These are phyloP conservation scores for Buteo buteo DNA, from an alignment of 2,113 vertebrate genomes.

Conservation along the genomic window DNA sequence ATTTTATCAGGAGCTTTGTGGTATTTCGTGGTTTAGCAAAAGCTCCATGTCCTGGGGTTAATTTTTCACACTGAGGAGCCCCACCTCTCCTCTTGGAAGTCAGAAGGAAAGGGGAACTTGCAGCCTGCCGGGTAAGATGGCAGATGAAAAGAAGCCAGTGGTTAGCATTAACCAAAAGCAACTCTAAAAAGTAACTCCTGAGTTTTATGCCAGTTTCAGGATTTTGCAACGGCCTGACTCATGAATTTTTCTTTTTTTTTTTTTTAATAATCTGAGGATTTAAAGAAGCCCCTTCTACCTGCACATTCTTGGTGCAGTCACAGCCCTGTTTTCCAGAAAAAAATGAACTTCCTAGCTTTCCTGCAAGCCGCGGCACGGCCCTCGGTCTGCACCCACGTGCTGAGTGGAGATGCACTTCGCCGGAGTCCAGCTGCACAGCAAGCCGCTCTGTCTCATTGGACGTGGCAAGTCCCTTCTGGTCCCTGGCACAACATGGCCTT, in stretches of 20 bases:
- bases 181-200: neutral
- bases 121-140: neutral
- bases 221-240: neutral
- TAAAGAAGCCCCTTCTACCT: neutral
- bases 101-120: neutral
- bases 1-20: neutral
- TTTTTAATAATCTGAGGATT: neutral
- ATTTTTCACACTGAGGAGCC: neutral
- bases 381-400: fast-evolving
- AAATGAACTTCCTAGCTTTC: neutral
- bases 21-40: neutral
- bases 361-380: fast-evolving
- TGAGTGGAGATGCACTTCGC: neutral
- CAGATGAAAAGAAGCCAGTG: neutral
- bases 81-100: neutral
- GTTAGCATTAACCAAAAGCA: neutral
- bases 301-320: neutral
- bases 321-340: neutral
- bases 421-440: neutral
- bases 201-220: neutral
- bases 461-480: neutral
- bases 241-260: neutral
- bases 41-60: neutral
- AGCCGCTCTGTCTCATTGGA: neutral
- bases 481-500: neutral